phyloP scores from a whole-genome alignment of 2,113 vertebrate genomes.

The Damaliscus lunatus region DNA sequence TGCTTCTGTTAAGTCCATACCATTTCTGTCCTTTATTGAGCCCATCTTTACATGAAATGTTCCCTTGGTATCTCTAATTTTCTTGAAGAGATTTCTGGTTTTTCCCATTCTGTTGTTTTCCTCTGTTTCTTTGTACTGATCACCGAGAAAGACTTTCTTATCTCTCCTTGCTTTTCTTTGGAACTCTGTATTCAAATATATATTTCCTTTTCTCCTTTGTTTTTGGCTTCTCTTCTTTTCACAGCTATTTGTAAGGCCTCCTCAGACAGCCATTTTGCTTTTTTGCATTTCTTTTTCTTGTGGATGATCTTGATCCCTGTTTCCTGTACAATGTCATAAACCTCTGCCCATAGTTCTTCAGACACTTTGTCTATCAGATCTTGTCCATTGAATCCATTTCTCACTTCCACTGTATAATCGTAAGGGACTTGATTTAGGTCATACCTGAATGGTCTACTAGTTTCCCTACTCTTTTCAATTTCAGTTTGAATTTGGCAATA shows the following conservation, averaged over 20 bases:
- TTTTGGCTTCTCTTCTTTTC: neutral
- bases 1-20: neutral
- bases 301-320: too few species aligned
- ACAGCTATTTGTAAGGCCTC: too few species aligned
- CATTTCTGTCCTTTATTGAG: neutral
- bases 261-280: too few species aligned
- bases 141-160: neutral
- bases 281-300: too few species aligned
- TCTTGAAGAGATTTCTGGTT: neutral
- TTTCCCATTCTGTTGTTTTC: neutral
- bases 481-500: neutral
- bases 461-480: neutral
- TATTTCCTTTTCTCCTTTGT: neutral
- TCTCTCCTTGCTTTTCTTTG: neutral
- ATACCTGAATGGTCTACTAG: neutral
- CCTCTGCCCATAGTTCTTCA: neutral
- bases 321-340: too few species aligned
- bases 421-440: neutral
- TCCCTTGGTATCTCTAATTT: neutral
- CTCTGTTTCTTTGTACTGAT: neutral
- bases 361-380: neutral
- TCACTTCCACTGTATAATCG: neutral
- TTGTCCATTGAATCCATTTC: neutral
- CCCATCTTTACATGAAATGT: neutral
- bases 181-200: neutral